Base-by-base conservation (phyloP, 1,140 invertebrate species). In the Caerostris darwini region DNA sequence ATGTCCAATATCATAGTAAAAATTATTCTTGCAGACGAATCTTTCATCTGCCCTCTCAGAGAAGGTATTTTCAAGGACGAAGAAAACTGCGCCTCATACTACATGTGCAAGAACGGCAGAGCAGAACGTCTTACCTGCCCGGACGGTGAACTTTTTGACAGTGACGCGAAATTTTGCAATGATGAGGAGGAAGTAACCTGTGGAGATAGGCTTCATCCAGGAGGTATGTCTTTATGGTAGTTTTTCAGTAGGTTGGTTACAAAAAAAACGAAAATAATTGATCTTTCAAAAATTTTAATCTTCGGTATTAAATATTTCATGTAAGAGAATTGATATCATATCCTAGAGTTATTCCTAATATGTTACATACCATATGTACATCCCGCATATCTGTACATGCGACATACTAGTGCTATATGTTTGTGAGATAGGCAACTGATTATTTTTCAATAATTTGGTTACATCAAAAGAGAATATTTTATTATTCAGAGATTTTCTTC, bases 121-220 rank as follows among this genome's bases (percentile, higher is more conserved):
- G 88, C 87, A 0, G 7, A 83, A 53, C 87, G 67, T 34, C 10
- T 90, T 7, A 14, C 14, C 7, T 94, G 93, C 34, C 14, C 56
- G 12, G 77, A 90, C 10, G 88, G 87, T 14, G 87, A 94, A 17
- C 64, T 94, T 3, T 94, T 83, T 58, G 88, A 94, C 61, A 67
- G 87, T 8, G 77, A 94, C 7, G 90, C 81, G 71, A 90, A 90
- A 17, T 90, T 61, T 3, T 94, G 93, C 19, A 58, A 64, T 6
- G 59, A 85, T 14, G 88, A 90, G 19, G 61, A 83, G 3, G 61
- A 69, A 3, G 93, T 94, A 7, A 85, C 59, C 0, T 94, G 93
- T 81, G 93, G 93, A 50, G 93, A 94, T n/a, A 94, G 93, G n/a
- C 3, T 10, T 7, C 59, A 61, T 69, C 93, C 93, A 12, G 64